These are phyloP conservation scores for Melanotaenia parkinsoni DNA, from an alignment of 2,797 vertebrate species.

Conservation along the genomic window DNA sequence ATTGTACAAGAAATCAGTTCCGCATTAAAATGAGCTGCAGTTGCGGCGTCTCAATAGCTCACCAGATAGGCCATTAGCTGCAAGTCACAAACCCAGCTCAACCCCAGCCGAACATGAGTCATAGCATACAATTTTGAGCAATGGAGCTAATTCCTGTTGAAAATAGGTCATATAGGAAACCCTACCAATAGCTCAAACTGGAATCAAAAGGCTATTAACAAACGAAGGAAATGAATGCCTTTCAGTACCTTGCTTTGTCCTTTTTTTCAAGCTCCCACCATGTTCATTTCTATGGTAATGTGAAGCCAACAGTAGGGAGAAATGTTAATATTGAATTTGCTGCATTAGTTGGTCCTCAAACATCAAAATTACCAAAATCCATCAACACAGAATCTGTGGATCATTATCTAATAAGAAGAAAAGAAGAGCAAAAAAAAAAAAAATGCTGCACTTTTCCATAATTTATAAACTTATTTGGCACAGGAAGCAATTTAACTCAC, in stretches of 20 bases:
- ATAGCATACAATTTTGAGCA: not conserved
- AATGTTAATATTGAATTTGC: conserved; percentile 5
- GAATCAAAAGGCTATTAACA: not conserved
- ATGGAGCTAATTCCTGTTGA: not conserved
- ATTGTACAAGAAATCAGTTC: not conserved
- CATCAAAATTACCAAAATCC: not conserved
- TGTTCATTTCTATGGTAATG: conserved; percentile 1
- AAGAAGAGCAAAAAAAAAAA: not conserved
- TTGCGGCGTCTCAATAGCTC: not conserved
- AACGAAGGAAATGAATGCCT: not conserved
- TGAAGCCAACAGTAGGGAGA: not conserved
- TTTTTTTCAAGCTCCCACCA: not conserved
- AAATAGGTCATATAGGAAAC: not conserved
- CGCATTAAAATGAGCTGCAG: not conserved
- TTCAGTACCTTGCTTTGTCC: not conserved
- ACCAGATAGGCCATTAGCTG: not conserved
- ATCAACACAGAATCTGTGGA: not conserved
- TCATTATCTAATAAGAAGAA: not conserved
- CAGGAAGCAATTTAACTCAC: conserved; percentile 1
- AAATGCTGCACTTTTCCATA: not conserved
- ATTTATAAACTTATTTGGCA: not conserved
- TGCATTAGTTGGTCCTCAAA: conserved; percentile 3
- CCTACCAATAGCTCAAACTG: not conserved
- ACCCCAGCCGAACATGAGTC: not conserved
- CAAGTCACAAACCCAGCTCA: not conserved